A percentile compares a stretch with the other conserved stretches of the same genome.
Conservation (phyloP, 2,888 invertebrate genomes). For the Phyto melanocephala region DNA sequence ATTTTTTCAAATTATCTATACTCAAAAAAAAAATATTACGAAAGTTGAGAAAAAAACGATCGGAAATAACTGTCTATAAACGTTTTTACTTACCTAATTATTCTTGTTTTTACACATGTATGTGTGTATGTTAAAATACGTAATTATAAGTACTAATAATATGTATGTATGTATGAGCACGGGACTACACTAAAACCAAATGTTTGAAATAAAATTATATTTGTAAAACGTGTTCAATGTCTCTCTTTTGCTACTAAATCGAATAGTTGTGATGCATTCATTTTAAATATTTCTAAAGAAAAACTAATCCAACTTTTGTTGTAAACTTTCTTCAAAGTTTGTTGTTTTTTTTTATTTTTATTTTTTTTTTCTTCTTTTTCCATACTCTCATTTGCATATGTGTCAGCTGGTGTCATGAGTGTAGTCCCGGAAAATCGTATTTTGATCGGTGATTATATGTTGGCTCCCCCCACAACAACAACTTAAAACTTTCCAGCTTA, state of each 20-base stretch:
- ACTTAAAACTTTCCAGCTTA: slow-evolving; percentile 65
- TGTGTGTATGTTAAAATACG: not conserved
- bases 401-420: slow-evolving; percentile 80
- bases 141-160: not conserved
- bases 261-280: not conserved
- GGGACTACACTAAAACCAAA: slow-evolving; percentile 57
- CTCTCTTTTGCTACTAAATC: not conserved
- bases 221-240: no score
- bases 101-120: not conserved
- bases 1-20: not conserved
- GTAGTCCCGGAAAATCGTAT: slow-evolving; percentile 83
- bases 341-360: slow-evolving; percentile 45
- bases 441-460: slow-evolving; percentile 83
- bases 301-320: slow-evolving; percentile 16
- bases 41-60: no score
- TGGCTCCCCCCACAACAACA: slow-evolving; percentile 78
- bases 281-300: not conserved
- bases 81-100: not conserved
- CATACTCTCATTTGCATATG: slow-evolving; percentile 61
- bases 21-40: not conserved
- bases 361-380: slow-evolving; percentile 59
- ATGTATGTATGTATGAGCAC: slow-evolving; percentile 33
- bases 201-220: not conserved
- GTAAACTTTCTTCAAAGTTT: slow-evolving; percentile 13
- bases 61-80: no score